Percentiles rank a stretch among this genome's conserved stretches.
Evolutionary conservation across 2,797 vertebrate species (phyloP).

Genomic region (Sebastes diploproa): DNA sequence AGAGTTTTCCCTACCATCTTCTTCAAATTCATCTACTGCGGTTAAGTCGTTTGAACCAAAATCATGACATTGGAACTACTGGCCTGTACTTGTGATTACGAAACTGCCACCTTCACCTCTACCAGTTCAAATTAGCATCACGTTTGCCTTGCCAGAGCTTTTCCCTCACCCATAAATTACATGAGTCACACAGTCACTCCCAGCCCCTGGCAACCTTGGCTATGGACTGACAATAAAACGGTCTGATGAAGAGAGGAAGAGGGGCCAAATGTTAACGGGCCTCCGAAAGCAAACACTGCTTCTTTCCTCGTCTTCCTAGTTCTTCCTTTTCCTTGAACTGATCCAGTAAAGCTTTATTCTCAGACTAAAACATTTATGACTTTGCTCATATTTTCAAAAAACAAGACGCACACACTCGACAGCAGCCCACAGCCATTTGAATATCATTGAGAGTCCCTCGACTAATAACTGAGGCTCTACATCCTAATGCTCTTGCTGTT

Average conservation of each 20-base stretch:
- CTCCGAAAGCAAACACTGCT: constrained; percentile 19
- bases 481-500: neutral
- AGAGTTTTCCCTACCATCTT: neutral
- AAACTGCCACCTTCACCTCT: neutral
- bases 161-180: constrained; percentile 53
- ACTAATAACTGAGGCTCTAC: neutral
- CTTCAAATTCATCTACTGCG: neutral
- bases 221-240: constrained; percentile 55
- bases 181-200: constrained; percentile 48
- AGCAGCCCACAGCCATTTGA: neutral
- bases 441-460: neutral
- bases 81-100: neutral
- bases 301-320: neutral
- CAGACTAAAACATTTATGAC: neutral
- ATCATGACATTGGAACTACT: neutral
- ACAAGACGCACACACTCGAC: neutral
- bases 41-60: neutral
- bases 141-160: constrained; percentile 16
- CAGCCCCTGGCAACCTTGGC: constrained; percentile 62
- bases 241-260: constrained; percentile 45
- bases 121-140: constrained; percentile 36
- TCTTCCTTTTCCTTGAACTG: neutral
- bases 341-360: neutral
- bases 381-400: neutral
- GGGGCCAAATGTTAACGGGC: constrained; percentile 50